Percentiles rank a stretch among this genome's conserved stretches.
phyloP scores from a whole-genome alignment of 2,888 invertebrate genomes.

The Chironomus tentans region DNA sequence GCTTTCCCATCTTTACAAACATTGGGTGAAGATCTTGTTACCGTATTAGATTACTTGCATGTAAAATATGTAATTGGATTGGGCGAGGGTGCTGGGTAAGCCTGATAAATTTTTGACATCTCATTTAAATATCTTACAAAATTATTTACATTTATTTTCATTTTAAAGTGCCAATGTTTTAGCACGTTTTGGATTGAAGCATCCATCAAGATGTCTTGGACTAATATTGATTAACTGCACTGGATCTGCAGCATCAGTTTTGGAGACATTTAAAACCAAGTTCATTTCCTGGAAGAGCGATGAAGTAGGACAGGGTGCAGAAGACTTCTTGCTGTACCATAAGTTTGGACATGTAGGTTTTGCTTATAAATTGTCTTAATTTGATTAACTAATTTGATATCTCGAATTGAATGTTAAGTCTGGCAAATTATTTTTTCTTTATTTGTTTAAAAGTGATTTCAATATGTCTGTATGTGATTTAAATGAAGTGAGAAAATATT shows the following conservation, averaged over 20 bases:
- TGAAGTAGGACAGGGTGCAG: slow-evolving; percentile 77
- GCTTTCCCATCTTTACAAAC: slow-evolving; percentile 73
- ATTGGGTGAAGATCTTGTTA: slow-evolving; percentile 70
- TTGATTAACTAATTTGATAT: slow-evolving; percentile 7
- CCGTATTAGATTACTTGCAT: slow-evolving; percentile 71
- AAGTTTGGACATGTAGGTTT: slow-evolving; percentile 86
- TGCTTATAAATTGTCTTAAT: slow-evolving; percentile 29
- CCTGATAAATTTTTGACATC: background rate
- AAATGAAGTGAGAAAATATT: background rate
- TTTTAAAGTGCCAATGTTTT: slow-evolving; percentile 62
- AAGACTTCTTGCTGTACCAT: slow-evolving; percentile 79
- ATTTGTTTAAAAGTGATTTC: background rate
- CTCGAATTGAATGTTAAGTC: slow-evolving; percentile 31
- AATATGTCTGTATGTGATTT: background rate
- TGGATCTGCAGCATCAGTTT: slow-evolving; percentile 73
- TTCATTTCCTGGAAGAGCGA: slow-evolving; percentile 76
- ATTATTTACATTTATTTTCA: background rate
- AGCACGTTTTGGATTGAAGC: slow-evolving; percentile 73
- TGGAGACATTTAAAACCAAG: slow-evolving; percentile 78
- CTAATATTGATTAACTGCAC: slow-evolving; percentile 81
- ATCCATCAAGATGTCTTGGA: slow-evolving; percentile 68
- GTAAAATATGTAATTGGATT: slow-evolving; percentile 75
- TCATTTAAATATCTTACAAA: no score
- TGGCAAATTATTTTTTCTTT: slow-evolving; percentile 30
- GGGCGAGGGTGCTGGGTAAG: slow-evolving; percentile 67